Percentiles rank a stretch among this genome's conserved stretches.
Conservation (phyloP, 2,113 vertebrate species). For the Pseudopodoces humilis region DNA sequence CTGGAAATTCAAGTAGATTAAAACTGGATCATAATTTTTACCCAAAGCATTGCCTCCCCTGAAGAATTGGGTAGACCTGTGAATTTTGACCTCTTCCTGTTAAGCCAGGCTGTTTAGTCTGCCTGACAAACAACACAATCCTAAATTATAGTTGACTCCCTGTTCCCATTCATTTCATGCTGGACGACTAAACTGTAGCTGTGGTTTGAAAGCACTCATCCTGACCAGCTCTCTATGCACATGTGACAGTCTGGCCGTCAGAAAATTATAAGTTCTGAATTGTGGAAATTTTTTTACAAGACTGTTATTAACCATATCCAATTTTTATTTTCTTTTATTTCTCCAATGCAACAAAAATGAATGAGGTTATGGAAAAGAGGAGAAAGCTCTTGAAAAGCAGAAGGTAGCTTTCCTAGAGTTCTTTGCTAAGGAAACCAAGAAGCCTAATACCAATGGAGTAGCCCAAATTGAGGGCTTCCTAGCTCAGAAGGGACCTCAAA, state of each 20-base stretch:
- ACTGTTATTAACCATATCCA: neutral
- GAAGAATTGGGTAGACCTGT: neutral
- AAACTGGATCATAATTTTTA: neutral
- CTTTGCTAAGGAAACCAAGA: neutral
- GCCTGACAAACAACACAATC: neutral
- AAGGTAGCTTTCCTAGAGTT: neutral
- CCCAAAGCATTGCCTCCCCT: neutral
- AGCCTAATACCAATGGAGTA: neutral
- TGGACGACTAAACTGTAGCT: neutral
- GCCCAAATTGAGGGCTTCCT: neutral
- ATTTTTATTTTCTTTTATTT: neutral
- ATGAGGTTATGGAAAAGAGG: neutral
- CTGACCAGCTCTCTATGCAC: rapidly evolving
- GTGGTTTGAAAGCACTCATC: neutral
- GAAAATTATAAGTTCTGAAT: neutral
- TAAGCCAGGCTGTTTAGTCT: neutral
- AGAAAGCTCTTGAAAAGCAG: neutral
- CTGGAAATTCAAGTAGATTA: neutral
- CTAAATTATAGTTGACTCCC: neutral
- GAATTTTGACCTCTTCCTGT: neutral
- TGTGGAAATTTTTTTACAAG: neutral
- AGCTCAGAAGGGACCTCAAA: neutral
- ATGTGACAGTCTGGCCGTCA: neutral
- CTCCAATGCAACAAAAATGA: neutral
- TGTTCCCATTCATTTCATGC: neutral